Evolutionary conservation across 2,113 vertebrate species (phyloP), one percentile per base, ranked within the genome.

Genomic region (Ageneiosus marmoratus): DNA sequence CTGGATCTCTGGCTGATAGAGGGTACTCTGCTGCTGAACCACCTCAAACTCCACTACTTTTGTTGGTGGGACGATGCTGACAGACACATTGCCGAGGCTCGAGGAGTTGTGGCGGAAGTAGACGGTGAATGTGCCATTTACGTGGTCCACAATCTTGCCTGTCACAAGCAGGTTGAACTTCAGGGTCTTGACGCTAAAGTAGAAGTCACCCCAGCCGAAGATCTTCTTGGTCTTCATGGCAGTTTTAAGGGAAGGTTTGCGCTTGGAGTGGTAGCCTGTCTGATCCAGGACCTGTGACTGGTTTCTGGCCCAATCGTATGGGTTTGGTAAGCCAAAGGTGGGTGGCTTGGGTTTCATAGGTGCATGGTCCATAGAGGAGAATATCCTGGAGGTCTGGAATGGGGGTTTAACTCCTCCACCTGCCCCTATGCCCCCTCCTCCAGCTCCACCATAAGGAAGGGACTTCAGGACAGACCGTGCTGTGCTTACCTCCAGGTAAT

Each of bases 201-300:
- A 98, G 93, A 99, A 99, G 88, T 99, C 97, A 0, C 98, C 98
- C 98, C 98, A 99, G 53, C 98, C 97, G 0, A 99, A 99, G 74
- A 98, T 97, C 93, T 99, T 99, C 91, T 97, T 98, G 90, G 95
- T 93, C 83, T 97, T 97, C 91, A 92, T 90, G 65, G 95, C 89
- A 0, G 95, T 94, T n/a, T 98, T 98, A 84, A 96, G 90, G 0
- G 92, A 90, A 44, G 96, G 96, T 89, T 98, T 98, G 87, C 96
- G 96, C 76, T 96, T 97, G 72, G 93, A 89, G 12, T 94, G 95
- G 89, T 93, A 94, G 67, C 87, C 94, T 0, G 89, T 95, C 83
- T 93, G 93, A 69, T 96, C 95, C 27, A 92, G 87, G 0, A 89
- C 88, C 0, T 89, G 89, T 0, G 93, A 95, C 86, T 95, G 96